phyloP scores from a whole-genome alignment of 1,140 invertebrate genomes.

The Coelopa frigida region DNA sequence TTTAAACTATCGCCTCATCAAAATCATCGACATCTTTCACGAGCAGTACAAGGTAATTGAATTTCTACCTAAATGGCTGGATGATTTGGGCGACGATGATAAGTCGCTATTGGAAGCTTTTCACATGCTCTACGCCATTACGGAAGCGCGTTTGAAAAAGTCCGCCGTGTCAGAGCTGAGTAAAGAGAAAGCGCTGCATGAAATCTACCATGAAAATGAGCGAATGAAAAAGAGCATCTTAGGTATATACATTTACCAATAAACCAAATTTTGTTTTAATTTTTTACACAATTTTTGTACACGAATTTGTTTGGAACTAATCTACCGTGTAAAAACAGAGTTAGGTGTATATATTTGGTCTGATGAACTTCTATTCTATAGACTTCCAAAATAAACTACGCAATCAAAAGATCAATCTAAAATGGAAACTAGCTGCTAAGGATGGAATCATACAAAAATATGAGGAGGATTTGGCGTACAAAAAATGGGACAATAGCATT shows the following conservation, averaged over 20 bases:
- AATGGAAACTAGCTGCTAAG: constrained; percentile 14
- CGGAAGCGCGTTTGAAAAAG: constrained; percentile 8
- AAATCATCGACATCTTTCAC: constrained; percentile 15
- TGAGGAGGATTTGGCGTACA: constrained; percentile 12
- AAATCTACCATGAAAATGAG: constrained; percentile 15
- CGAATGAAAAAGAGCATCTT: constrained; percentile 8
- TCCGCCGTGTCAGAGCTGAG: constrained; percentile 9
- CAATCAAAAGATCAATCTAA: constrained; percentile 11
- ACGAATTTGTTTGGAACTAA: constrained; percentile 1
- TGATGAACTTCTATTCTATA: not conserved
- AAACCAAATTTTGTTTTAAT: not conserved
- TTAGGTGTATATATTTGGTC: too few species aligned
- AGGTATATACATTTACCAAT: constrained; percentile 5
- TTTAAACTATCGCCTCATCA: constrained; percentile 7
- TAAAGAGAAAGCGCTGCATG: constrained; percentile 15
- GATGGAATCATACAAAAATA: constrained; percentile 14
- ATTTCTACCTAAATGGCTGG: constrained; percentile 3
- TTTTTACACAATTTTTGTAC: not conserved
- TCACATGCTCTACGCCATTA: constrained; percentile 6
- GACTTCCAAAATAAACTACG: constrained; percentile 8
- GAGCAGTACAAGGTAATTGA: constrained; percentile 10
- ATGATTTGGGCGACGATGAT: constrained; percentile 4
- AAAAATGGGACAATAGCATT: constrained; percentile 19
- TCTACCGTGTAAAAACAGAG: too few species aligned
- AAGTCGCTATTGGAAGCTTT: constrained; percentile 12